Conservation (phyloP, 2,797 vertebrate genomes). For the Lepus townsendii region DNA sequence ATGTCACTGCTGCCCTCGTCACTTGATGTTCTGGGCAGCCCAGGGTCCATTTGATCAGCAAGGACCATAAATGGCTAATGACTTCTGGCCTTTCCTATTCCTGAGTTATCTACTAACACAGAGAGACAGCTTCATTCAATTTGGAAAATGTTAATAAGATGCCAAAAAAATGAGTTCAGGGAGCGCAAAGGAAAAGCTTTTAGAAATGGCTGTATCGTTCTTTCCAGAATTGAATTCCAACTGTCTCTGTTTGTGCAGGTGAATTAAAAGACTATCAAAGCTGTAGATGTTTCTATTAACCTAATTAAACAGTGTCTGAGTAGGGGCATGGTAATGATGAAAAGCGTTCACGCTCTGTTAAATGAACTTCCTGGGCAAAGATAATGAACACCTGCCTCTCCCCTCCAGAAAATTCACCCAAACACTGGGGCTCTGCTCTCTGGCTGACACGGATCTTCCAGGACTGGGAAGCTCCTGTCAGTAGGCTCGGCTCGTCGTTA, state of each 20-base stretch:
- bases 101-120: constrained; percentile 80
- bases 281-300: constrained; percentile 77
- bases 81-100: constrained; percentile 71
- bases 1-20: constrained; percentile 61
- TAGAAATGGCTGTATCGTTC: constrained; percentile 51
- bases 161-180: constrained; percentile 59
- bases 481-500: neutral
- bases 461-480: neutral
- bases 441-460: constrained; percentile 38
- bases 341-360: constrained; percentile 21
- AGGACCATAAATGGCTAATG: constrained; percentile 77
- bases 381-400: neutral
- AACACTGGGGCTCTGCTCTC: constrained; percentile 8
- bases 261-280: constrained; percentile 71
- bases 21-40: constrained; percentile 78
- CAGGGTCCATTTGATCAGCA: constrained; percentile 71
- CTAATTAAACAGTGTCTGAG: constrained; percentile 72
- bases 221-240: constrained; percentile 71
- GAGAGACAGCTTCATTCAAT: constrained; percentile 82
- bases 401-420: neutral
- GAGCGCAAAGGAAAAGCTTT: constrained; percentile 61
- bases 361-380: constrained; percentile 29
- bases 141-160: constrained; percentile 79
- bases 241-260: constrained; percentile 41
- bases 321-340: constrained; percentile 40